Conservation (phyloP, 2,888 invertebrate species). For the Drosophila meridionalis region DNA sequence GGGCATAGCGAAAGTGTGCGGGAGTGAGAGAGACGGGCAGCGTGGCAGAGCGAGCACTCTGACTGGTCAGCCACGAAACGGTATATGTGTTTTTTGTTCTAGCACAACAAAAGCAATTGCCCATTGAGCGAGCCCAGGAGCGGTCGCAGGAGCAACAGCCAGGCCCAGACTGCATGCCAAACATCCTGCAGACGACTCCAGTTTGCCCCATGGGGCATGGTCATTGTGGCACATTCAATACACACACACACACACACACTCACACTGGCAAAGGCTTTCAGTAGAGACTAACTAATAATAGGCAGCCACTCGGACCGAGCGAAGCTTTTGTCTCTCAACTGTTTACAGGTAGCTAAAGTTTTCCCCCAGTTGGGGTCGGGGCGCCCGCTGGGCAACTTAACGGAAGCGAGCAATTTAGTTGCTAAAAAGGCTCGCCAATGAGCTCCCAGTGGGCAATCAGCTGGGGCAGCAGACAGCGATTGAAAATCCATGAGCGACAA, state of each 20-base stretch:
- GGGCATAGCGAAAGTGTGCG: background rate
- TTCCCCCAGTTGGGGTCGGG: constrained; percentile 17
- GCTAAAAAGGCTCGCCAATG: constrained; percentile 66
- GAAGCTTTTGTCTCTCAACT: constrained; percentile 60
- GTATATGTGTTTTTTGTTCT: constrained; percentile 65
- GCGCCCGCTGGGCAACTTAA: constrained; percentile 71
- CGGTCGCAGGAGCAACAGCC: constrained; percentile 17
- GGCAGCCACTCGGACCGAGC: constrained; percentile 50
- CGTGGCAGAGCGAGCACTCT: background rate
- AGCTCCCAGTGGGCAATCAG: constrained; percentile 36
- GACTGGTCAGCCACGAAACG: constrained; percentile 45
- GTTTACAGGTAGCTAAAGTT: constrained; percentile 61
- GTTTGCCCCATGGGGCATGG: constrained; percentile 56
- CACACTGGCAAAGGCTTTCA: constrained; percentile 4
- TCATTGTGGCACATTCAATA: constrained; percentile 70
- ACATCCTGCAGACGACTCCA: constrained; percentile 28
- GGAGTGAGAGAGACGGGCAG: background rate
- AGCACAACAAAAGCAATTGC: constrained; percentile 71
- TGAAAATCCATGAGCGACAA: constrained; percentile 40
- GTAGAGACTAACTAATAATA: constrained; percentile 57
- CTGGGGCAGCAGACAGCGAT: constrained; percentile 41
- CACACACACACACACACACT: constrained; percentile 36
- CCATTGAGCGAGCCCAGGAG: constrained; percentile 47
- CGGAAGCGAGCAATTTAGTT: constrained; percentile 79
- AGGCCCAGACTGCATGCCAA: constrained; percentile 25